These are phyloP conservation scores for Erythrolamprus reginae DNA, from an alignment of 2,113 vertebrate species.

Conservation along the genomic window DNA sequence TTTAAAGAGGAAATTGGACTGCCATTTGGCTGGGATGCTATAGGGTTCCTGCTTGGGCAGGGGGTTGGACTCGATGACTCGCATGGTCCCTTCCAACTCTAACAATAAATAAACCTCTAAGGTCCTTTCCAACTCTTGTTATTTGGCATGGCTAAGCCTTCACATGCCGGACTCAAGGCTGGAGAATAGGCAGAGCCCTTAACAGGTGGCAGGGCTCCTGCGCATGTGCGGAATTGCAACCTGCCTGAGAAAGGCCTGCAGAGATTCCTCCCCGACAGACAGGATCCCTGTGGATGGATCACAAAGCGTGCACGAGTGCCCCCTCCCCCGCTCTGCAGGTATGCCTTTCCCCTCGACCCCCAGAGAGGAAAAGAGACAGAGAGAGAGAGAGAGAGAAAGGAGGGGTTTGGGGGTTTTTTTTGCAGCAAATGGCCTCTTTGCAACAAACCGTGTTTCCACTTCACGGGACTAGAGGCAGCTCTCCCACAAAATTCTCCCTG, in stretches of 20 bases:
- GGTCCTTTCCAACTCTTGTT: not conserved
- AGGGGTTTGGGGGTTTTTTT: no score
- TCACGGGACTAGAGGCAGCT: not conserved
- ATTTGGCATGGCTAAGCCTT: not conserved
- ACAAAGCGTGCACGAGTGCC: not conserved
- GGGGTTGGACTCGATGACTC: no score
- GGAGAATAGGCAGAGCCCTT: no score
- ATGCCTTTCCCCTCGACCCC: not conserved
- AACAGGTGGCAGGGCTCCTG: not conserved
- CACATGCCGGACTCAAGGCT: not conserved
- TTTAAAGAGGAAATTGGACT: no score
- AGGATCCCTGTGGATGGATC: not conserved
- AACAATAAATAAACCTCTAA: no score
- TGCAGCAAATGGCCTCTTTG: not conserved
- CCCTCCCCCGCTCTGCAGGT: not conserved
- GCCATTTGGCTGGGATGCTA: no score
- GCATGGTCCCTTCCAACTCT: no score
- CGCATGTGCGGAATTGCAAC: not conserved
- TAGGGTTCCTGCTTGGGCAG: no score
- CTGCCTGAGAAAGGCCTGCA: not conserved
- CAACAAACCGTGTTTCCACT: not conserved
- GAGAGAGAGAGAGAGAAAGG: no score
- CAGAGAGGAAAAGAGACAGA: no score
- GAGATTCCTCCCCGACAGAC: not conserved
- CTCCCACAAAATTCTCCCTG: not conserved